These are phyloP conservation scores for Vanacampus margaritifer DNA, from an alignment of 2,113 vertebrate species.

Conservation along the genomic window DNA sequence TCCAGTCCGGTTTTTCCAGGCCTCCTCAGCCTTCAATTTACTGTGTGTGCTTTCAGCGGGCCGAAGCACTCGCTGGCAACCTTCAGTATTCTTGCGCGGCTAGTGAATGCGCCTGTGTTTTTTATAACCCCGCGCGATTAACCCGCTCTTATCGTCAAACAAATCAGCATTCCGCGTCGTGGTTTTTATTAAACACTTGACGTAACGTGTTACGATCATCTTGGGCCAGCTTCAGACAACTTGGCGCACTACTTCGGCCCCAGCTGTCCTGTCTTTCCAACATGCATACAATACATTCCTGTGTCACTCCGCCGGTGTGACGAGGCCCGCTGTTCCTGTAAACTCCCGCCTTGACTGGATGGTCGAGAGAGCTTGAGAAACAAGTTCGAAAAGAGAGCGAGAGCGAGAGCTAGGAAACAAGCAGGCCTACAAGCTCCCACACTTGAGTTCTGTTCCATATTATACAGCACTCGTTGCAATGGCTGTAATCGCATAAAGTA, in stretches of 20 bases:
- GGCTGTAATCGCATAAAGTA: slow-evolving; percentile 33
- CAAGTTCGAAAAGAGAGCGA: background rate
- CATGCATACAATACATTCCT: slow-evolving; percentile 80
- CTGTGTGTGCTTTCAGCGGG: slow-evolving; percentile 75
- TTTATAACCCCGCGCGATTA: slow-evolving; percentile 38
- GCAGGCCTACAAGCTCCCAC: slow-evolving; percentile 45
- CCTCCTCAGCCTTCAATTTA: slow-evolving; percentile 72
- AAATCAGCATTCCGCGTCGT: slow-evolving; percentile 13
- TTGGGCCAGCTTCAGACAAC: slow-evolving; percentile 53
- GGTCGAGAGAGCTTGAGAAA: background rate
- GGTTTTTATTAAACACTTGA: slow-evolving; percentile 14
- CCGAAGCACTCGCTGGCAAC: slow-evolving; percentile 71
- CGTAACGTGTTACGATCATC: background rate
- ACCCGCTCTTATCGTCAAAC: background rate
- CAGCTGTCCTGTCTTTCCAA: slow-evolving; percentile 72
- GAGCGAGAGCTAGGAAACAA: slow-evolving; percentile 36
- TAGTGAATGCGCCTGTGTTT: slow-evolving; percentile 69
- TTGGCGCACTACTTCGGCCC: slow-evolving; percentile 73
- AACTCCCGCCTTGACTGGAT: slow-evolving; percentile 74
- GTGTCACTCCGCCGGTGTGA: slow-evolving; percentile 76
- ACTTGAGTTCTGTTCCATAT: slow-evolving; percentile 48
- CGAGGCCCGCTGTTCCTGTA: slow-evolving; percentile 79
- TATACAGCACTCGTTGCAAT: slow-evolving; percentile 38
- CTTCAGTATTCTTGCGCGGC: slow-evolving; percentile 72
- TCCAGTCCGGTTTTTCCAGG: slow-evolving; percentile 68